These are phyloP conservation scores for Spinus pinus DNA, from an alignment of 2,797 vertebrate genomes.

Conservation along the genomic window DNA sequence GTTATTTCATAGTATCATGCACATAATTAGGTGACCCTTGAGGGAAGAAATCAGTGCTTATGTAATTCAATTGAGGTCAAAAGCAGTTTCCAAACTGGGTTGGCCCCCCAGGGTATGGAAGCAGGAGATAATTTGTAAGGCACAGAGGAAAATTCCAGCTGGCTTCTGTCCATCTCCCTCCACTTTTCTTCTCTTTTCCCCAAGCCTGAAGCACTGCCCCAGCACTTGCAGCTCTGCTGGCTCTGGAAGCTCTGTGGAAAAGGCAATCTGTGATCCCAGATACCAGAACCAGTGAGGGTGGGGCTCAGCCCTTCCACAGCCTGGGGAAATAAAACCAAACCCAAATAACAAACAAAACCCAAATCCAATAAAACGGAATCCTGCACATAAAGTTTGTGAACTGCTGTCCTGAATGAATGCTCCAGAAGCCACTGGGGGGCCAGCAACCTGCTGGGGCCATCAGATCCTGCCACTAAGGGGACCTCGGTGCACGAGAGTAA, in stretches of 20 bases:
- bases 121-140: background rate
- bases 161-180: background rate
- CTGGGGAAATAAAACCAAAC: rapidly evolving
- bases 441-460: background rate
- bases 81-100: constrained; percentile 24
- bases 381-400: background rate
- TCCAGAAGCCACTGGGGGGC: background rate
- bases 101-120: background rate
- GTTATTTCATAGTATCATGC: background rate
- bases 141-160: constrained; percentile 3
- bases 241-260: background rate
- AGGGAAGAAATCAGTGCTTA: constrained; percentile 17
- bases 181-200: background rate
- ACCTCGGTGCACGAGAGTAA: rapidly evolving
- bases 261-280: background rate
- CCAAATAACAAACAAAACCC: background rate
- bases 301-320: background rate
- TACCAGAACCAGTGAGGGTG: background rate
- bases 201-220: background rate
- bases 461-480: background rate
- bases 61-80: constrained; percentile 35
- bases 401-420: background rate
- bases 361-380: background rate
- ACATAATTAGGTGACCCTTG: constrained; percentile 29
- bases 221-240: background rate